Evolutionary conservation across 2,888 invertebrate genomes (phyloP).

Genomic region (Pseudococcus longispinus): DNA sequence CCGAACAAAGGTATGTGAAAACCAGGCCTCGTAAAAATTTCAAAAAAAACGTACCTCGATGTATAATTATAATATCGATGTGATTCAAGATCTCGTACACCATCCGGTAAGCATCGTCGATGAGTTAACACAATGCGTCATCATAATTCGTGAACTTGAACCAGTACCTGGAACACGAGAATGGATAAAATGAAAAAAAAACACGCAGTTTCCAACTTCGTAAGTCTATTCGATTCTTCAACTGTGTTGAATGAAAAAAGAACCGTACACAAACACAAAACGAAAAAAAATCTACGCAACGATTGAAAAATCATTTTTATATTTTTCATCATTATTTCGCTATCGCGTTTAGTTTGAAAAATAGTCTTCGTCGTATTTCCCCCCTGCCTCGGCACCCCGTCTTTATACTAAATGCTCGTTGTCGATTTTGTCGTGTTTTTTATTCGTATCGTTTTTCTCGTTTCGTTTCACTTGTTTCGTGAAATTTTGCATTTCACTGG

Average conservation of each 20-base stretch:
- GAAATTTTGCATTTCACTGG: not conserved
- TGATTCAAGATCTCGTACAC: conserved; percentile 19
- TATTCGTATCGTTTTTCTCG: not conserved
- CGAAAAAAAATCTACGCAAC: not conserved
- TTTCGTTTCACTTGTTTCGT: not conserved
- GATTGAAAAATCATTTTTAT: not conserved
- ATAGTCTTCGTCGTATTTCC: not conserved
- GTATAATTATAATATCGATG: conserved; percentile 14
- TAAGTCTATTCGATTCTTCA: not conserved
- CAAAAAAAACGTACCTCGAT: not conserved
- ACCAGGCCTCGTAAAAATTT: not conserved
- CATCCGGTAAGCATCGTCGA: not conserved
- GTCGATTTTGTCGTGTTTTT: not conserved
- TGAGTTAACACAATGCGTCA: conserved; percentile 28
- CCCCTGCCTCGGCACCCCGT: too few species aligned
- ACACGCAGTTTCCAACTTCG: not conserved
- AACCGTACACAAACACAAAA: not conserved
- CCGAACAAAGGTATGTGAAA: not conserved
- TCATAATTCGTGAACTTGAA: conserved; percentile 37
- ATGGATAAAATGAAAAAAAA: too few species aligned
- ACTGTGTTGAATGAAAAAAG: not conserved
- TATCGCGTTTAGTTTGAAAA: not conserved
- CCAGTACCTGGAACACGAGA: not conserved
- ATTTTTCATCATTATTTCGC: conserved; percentile 12
- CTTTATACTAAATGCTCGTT: not conserved